These are phyloP conservation scores for Lophochroa leadbeateri DNA, from an alignment of 2,113 vertebrate genomes.

Conservation along the genomic window DNA sequence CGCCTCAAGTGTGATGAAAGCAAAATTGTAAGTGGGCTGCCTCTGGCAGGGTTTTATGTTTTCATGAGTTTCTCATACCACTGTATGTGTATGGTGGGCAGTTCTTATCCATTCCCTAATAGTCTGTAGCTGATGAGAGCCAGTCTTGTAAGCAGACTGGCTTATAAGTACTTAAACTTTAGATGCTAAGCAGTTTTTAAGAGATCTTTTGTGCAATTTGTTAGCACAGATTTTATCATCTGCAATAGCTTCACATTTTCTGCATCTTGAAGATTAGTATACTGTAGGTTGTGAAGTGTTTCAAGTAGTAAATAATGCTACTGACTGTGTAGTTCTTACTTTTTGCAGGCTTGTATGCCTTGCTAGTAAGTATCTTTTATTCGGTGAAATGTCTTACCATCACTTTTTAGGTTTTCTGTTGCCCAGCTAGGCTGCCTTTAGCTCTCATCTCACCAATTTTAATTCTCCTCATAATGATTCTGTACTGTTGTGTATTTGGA, in stretches of 20 bases:
- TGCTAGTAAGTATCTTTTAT: neutral
- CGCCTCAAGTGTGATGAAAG: conserved; percentile 85
- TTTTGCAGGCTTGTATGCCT: neutral
- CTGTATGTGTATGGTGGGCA: neutral
- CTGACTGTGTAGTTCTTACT: neutral
- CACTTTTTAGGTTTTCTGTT: neutral
- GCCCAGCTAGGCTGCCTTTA: neutral
- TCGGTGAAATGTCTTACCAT: neutral
- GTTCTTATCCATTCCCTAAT: neutral
- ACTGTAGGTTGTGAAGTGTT: neutral
- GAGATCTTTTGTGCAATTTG: neutral
- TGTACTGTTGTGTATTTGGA: neutral
- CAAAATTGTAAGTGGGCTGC: conserved; percentile 78
- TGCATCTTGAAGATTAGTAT: neutral
- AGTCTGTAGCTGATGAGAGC: neutral
- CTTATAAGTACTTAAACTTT: neutral
- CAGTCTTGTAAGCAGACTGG: neutral
- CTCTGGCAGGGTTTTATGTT: neutral
- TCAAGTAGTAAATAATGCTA: neutral
- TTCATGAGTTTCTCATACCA: neutral
- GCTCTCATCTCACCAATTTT: neutral
- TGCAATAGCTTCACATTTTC: neutral
- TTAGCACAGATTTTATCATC: neutral
- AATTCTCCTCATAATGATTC: neutral
- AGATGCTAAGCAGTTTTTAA: neutral